Base-by-base conservation (phyloP, 2,888 invertebrate species). In the Diarsia mendica region DNA sequence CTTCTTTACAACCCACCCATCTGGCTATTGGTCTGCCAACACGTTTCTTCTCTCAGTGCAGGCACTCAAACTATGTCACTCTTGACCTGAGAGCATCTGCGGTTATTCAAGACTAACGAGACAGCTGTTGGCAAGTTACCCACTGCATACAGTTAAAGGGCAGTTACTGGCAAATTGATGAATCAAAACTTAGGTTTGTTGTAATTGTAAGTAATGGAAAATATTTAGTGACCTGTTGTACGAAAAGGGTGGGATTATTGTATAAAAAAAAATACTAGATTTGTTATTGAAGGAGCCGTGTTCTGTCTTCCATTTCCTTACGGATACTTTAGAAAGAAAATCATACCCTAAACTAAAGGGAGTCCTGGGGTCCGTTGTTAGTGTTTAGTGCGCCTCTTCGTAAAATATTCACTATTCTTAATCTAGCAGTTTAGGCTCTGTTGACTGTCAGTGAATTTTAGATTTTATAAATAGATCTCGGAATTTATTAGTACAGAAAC, bases 81-180 rank as follows among this genome's bases (percentile, higher is more conserved):
- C 23, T 70, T 58, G 28, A 68, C 53, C 68, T 67, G 48, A 28
- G 33, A 49, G 15, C 9, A 28, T n/a, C 51, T 11, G 39, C 67
- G 33, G 55, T 83, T 65, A 79, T n/a, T 74, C 55, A 71, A 46
- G 18, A 15, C 15, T 28, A 80, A 82, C 2, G 61, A 81, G 67
- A 73, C 70, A 83, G 70, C 60, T 68, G 49, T 81, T 81, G 81
- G 84, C 81, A 73, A 39, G 53, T n/a, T n/a, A 72, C 44, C 28
- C 53, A 73, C n/a, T 49, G 18, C 20, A 8, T 18, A 58, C 49
- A 67, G 64, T n/a, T 48, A 77, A 67, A 75, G 66, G 64, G 39
- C 68, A 71, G 80, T 51, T 51, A 82, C 77, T 58, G 5, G 1
- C 66, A 60, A 53, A 66, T 82, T 18, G 4, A 44, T 67, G 44